These are phyloP conservation scores for Ecliptopera silaceata DNA, from an alignment of 2,888 invertebrate genomes.

Conservation along the genomic window DNA sequence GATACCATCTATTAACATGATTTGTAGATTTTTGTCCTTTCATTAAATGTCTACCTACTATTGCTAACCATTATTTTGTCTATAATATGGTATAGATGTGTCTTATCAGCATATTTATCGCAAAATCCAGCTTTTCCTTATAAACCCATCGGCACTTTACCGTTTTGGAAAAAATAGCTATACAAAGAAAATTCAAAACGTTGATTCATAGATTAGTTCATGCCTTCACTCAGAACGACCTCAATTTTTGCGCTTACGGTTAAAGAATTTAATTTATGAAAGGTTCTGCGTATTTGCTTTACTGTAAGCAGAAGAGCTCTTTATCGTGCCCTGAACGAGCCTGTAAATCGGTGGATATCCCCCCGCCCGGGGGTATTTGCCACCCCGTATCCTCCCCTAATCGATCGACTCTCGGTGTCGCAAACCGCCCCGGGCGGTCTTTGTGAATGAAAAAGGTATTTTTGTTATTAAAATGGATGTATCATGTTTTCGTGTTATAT, in stretches of 20 bases:
- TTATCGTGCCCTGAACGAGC: constrained; percentile 49
- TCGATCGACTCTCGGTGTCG: constrained; percentile 59
- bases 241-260: constrained; percentile 41
- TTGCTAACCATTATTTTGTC: too few species aligned
- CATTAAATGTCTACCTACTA: too few species aligned
- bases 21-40: too few species aligned
- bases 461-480: constrained; percentile 30
- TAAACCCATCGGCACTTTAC: too few species aligned
- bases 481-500: constrained; percentile 25
- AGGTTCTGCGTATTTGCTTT: constrained; percentile 46
- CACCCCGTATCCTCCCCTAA: constrained; percentile 50
- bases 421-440: constrained; percentile 29
- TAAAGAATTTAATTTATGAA: constrained; percentile 46
- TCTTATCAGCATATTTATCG: too few species aligned
- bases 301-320: constrained; percentile 39
- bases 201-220: too few species aligned
- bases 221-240: constrained; percentile 6
- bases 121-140: too few species aligned
- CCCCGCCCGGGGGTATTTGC: constrained; percentile 42
- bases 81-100: too few species aligned
- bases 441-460: constrained; percentile 31
- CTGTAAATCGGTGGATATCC: constrained; percentile 49
- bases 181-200: too few species aligned
- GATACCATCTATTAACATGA: too few species aligned
- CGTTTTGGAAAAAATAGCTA: too few species aligned